Conservation (phyloP, 2,888 invertebrate genomes). For the Hirtodrosophila duncani region DNA sequence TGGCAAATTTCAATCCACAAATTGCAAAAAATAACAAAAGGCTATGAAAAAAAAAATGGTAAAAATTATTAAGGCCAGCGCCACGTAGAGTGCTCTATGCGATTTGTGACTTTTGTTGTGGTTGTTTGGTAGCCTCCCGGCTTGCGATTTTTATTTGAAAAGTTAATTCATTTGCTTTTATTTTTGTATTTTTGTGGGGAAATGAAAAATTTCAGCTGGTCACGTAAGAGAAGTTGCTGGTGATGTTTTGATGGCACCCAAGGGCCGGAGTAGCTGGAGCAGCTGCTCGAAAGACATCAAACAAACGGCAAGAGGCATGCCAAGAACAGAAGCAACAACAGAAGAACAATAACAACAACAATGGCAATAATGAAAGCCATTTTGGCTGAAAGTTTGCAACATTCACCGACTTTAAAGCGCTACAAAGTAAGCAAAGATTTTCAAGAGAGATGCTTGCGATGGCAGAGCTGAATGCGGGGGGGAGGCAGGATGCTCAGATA, state of each 20-base stretch:
- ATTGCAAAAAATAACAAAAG: slow-evolving; percentile 25
- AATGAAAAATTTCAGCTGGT: slow-evolving; percentile 57
- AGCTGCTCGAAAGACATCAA: slow-evolving; percentile 52
- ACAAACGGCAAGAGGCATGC: slow-evolving; percentile 15
- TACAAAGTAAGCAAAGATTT: slow-evolving; percentile 10
- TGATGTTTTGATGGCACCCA: not conserved
- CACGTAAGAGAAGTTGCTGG: slow-evolving; percentile 50
- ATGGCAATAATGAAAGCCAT: slow-evolving; percentile 52
- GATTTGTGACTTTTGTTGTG: slow-evolving; percentile 34
- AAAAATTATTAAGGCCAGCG: slow-evolving; percentile 21
- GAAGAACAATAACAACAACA: slow-evolving; percentile 32
- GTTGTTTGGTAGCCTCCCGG: slow-evolving; percentile 3
- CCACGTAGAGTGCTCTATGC: slow-evolving; percentile 42
- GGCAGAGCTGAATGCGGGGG: not conserved
- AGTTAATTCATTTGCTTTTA: slow-evolving; percentile 59
- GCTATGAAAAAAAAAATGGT: too few species aligned
- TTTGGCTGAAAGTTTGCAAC: slow-evolving; percentile 52
- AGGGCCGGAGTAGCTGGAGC: slow-evolving; percentile 15
- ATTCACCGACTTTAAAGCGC: slow-evolving; percentile 46
- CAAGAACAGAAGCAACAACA: slow-evolving; percentile 12
- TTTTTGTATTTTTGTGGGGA: slow-evolving; percentile 44
- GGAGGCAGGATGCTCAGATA: slow-evolving; percentile 23
- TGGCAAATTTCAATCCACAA: slow-evolving; percentile 30
- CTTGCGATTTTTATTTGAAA: slow-evolving; percentile 62
- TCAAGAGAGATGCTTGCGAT: not conserved